Evolutionary conservation across 1,140 invertebrate species (phyloP).

Genomic region (Drosophila lowei): DNA sequence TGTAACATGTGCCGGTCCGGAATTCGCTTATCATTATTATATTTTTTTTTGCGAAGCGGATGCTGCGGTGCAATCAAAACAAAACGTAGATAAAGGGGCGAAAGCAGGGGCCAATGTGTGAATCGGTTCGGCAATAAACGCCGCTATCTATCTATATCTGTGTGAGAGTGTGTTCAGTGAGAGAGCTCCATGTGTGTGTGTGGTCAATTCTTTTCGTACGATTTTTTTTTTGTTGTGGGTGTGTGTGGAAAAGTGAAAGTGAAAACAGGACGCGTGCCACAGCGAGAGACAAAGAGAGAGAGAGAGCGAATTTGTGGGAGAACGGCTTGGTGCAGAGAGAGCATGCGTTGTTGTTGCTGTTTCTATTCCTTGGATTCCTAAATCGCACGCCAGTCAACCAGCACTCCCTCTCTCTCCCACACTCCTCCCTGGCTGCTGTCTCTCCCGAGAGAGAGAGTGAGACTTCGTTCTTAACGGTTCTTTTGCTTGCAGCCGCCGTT

Average conservation of each 20-base stretch:
- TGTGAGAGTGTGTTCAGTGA: conserved; percentile 14
- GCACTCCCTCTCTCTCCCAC: conserved; percentile 38
- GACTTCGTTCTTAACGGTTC: conserved; percentile 2
- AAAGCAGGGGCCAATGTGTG: no score
- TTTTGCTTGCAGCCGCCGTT: conserved; percentile 53
- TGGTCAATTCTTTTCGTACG: conserved; percentile 22
- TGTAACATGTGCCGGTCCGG: no score
- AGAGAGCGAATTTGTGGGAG: neutral
- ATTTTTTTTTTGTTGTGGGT: conserved; percentile 56
- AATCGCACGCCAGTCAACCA: conserved; percentile 5
- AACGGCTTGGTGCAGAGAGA: conserved; percentile 17
- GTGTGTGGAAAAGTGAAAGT: conserved; percentile 80
- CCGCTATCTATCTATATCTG: neutral
- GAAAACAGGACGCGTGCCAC: conserved; percentile 56
- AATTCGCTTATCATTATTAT: conserved; percentile 18
- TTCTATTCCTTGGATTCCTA: conserved; percentile 10
- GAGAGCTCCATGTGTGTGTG: conserved; percentile 17
- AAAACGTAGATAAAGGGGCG: neutral
- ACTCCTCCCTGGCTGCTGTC: conserved; percentile 11
- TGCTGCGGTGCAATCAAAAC: conserved; percentile 7
- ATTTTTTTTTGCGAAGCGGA: conserved; percentile 18
- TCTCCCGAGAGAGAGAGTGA: neutral
- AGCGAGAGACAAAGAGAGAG: conserved; percentile 16
- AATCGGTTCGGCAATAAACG: no score
- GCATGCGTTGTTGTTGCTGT: conserved; percentile 43